Base-by-base conservation (phyloP, 2,888 invertebrate species). In the Phoronis australis region DNA sequence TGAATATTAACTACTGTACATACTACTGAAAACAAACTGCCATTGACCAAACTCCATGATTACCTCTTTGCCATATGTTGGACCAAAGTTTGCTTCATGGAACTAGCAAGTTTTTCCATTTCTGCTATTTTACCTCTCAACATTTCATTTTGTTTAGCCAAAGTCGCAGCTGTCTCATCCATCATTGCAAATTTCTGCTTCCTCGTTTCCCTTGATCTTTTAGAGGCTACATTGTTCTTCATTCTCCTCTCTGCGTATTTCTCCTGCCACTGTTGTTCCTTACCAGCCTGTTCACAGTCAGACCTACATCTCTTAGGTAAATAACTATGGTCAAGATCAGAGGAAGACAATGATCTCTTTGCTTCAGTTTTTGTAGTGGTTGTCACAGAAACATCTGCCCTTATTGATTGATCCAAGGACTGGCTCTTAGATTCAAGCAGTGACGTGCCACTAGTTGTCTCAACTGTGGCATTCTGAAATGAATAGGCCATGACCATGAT, bases 201-300 rank as follows among this genome's bases (percentile, higher is more conserved):
- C 45, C 68, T 51, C 41, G 61, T 68, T 47, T 69, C 62, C 23
- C 71, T 56, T 0, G 72, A 71, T 40, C 69, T 53, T 47, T 62
- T 61, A 1, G 73, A 73, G 2, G 74, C 71, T 6, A 66, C 55
- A 50, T 72, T 74, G 53, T 73, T 73, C 60, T 74, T 73, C 35
- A 54, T 54, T 20, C 71, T 35, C 23, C 70, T 56, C 40, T 61
- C 55, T 31, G 61, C 42, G 50, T 65, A 64, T 56, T 61, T 66
- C 25, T 58, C 53, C 24, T 46, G n/a, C n/a, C n/a, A n/a, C n/a
- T n/a, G n/a, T n/a, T n/a, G n/a, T n/a, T n/a, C n/a, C n/a, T n/a
- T n/a, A 4, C 2, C 3, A 2, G 9, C 3, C 3, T 6, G 21
- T 23, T 42, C 26, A 3, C 5, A 20, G 35, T 2, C 31, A 44